These are phyloP conservation scores for Apis dorsata DNA, from an alignment of 1,140 invertebrate genomes.

Conservation along the genomic window DNA sequence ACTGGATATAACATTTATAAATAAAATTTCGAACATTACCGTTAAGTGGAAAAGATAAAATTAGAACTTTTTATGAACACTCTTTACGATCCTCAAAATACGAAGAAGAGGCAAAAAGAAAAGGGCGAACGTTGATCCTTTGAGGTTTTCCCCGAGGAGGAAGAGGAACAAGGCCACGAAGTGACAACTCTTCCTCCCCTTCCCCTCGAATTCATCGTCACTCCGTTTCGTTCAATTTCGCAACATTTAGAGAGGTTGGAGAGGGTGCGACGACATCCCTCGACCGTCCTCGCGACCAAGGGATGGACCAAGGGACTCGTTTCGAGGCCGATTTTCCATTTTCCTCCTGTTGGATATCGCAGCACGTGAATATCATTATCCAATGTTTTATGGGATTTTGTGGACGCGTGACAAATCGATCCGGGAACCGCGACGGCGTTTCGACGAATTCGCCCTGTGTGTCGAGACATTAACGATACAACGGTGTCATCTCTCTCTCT, in stretches of 20 bases:
- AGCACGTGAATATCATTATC: constrained; percentile 73
- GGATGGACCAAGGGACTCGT: too few relatives aligned
- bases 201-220: constrained; percentile 58
- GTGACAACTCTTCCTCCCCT: background rate
- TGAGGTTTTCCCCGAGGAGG: constrained; percentile 22
- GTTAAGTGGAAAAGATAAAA: too few relatives aligned
- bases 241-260: constrained; percentile 61
- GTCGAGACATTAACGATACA: constrained; percentile 36
- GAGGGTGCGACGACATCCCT: too few relatives aligned
- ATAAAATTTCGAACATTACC: too few relatives aligned
- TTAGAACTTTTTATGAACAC: too few relatives aligned
- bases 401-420: constrained; percentile 74
- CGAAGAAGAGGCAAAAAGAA: background rate
- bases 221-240: constrained; percentile 73
- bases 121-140: constrained; percentile 4
- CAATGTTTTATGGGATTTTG: constrained; percentile 66
- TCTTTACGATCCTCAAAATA: too few relatives aligned
- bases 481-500: background rate
- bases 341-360: background rate
- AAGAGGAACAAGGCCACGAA: constrained; percentile 42
- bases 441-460: constrained; percentile 39
- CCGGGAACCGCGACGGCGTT: constrained; percentile 46
- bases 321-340: too few relatives aligned
- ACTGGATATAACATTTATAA: too few relatives aligned
- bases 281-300: too few relatives aligned